These are phyloP conservation scores for Coreius guichenoti DNA, from an alignment of 2,797 vertebrate species.

Conservation along the genomic window DNA sequence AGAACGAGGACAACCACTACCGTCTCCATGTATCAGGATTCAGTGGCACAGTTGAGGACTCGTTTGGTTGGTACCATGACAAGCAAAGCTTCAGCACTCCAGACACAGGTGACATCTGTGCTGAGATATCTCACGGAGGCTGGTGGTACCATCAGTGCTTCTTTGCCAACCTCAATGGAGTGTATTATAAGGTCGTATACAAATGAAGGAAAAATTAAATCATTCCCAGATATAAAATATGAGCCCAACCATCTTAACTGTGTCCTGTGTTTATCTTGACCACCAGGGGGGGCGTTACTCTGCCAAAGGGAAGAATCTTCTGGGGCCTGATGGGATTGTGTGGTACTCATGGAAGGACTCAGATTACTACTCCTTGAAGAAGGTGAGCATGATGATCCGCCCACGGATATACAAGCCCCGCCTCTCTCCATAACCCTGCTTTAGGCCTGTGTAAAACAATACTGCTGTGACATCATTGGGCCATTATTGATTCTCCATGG, in stretches of 20 bases:
- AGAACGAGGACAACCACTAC: constrained; percentile 70
- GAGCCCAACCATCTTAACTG: background rate
- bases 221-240: background rate
- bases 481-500: background rate
- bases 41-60: constrained; percentile 76
- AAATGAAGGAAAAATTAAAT: background rate
- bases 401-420: constrained; percentile 69
- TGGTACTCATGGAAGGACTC: constrained; percentile 81
- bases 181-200: constrained; percentile 74
- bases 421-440: constrained; percentile 67
- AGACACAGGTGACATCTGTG: constrained; percentile 72
- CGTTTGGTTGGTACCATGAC: constrained; percentile 80
- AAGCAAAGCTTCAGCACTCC: constrained; percentile 78
- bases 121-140: constrained; percentile 75
- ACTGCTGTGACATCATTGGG: background rate
- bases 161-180: constrained; percentile 78
- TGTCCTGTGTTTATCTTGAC: background rate
- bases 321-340: constrained; percentile 75
- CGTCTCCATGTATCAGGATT: constrained; percentile 74
- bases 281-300: constrained; percentile 74
- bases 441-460: constrained; percentile 1
- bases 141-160: constrained; percentile 83
- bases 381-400: constrained; percentile 79
- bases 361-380: constrained; percentile 77
- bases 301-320: constrained; percentile 65